Evolutionary conservation across 2,888 invertebrate genomes (phyloP).

Genomic region (Lapara coniferarum): DNA sequence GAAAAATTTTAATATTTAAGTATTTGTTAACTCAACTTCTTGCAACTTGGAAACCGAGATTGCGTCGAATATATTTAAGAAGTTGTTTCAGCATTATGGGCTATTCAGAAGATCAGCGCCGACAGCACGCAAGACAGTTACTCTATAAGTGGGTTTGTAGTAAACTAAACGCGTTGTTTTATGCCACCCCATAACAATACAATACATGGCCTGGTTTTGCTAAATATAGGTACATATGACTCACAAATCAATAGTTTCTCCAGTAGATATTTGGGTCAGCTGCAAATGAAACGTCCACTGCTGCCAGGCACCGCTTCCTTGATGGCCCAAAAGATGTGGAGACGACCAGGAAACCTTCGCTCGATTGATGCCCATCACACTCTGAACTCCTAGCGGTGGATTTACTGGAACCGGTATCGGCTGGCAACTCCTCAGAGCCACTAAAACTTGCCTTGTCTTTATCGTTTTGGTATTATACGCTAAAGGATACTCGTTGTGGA

Average conservation of each 20-base stretch:
- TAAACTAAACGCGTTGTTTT: too few species aligned
- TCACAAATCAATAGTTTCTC: constrained; percentile 64
- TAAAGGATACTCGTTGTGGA: constrained; percentile 89
- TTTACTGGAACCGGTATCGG: constrained; percentile 91
- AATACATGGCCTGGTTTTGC: too few species aligned
- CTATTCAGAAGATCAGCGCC: too few species aligned
- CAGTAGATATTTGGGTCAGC: constrained; percentile 79
- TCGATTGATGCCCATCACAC: constrained; percentile 89
- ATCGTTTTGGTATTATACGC: constrained; percentile 68
- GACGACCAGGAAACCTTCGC: constrained; percentile 93
- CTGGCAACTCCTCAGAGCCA: constrained; percentile 88
- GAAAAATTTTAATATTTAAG: constrained; percentile 37
- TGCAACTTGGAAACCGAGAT: too few species aligned
- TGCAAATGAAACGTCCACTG: constrained; percentile 92
- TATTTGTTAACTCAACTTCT: background rate
- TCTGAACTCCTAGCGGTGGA: constrained; percentile 91
- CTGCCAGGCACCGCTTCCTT: constrained; percentile 87
- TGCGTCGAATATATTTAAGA: too few species aligned
- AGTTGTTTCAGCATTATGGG: too few species aligned
- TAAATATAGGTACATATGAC: background rate
- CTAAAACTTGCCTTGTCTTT: constrained; percentile 70
- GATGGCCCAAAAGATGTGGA: constrained; percentile 89
- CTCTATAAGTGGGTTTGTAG: too few species aligned
- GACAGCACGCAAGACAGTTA: too few species aligned
- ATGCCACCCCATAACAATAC: too few species aligned